These are phyloP conservation scores for Hydroisotoma schaefferi DNA, from an alignment of 2,888 invertebrate species.

Conservation along the genomic window DNA sequence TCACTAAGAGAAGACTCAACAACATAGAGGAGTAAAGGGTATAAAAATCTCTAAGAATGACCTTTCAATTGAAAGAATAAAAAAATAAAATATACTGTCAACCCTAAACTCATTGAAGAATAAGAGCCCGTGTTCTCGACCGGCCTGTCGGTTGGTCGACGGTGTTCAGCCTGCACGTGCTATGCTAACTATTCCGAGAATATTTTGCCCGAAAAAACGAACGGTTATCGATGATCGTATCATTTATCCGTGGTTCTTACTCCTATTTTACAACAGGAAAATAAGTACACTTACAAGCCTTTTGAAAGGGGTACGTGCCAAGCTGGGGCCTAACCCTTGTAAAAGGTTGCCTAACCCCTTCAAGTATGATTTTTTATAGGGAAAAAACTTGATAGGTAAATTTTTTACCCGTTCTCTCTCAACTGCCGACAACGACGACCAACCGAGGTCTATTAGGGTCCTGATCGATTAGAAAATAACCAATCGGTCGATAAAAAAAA, in stretches of 20 bases:
- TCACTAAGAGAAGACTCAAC: no score
- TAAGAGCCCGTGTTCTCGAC: conserved; percentile 4
- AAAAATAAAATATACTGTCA: conserved; percentile 5
- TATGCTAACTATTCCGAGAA: neutral
- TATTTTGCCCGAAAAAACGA: conserved; percentile 3
- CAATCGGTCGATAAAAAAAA: conserved; percentile 7
- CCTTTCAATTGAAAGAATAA: no score
- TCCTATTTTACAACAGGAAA: neutral
- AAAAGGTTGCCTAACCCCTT: neutral
- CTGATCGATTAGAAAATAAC: conserved; percentile 17
- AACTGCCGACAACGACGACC: no score
- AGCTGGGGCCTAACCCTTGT: conserved; percentile 11
- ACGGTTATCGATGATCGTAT: no score
- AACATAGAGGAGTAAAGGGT: conserved; percentile 1
- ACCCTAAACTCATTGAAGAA: neutral
- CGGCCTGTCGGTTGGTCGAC: no score
- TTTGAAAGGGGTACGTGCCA: conserved; percentile 42
- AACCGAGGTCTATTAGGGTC: conserved; percentile 39
- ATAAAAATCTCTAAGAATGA: conserved; percentile 3
- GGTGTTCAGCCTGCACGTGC: conserved; percentile 14
- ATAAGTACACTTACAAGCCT: conserved; percentile 5
- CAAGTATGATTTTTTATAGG: neutral
- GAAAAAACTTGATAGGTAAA: neutral
- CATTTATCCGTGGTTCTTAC: no score
- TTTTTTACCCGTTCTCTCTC: conserved; percentile 30